A percentile compares a stretch with the other conserved stretches of the same genome.
phyloP scores from a whole-genome alignment of 2,113 vertebrate species.

The Myiozetetes cayanensis region DNA sequence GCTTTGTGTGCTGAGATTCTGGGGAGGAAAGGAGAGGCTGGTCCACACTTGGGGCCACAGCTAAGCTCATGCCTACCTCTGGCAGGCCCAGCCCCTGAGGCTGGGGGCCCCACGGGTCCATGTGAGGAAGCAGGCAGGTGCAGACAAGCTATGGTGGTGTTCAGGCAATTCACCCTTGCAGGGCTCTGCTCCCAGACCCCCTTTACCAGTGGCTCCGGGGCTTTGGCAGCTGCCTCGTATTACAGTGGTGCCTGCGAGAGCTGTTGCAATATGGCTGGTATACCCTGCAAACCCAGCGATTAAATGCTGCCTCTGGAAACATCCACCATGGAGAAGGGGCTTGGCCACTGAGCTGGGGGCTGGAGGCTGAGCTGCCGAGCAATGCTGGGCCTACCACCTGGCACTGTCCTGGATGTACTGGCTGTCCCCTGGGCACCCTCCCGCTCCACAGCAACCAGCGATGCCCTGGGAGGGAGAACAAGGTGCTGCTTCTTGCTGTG shows the following conservation, averaged over 20 bases:
- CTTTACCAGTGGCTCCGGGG: neutral
- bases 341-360: neutral
- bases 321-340: neutral
- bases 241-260: constrained; percentile 11
- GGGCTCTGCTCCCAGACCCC: neutral
- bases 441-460: neutral
- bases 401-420: neutral
- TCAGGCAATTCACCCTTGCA: neutral
- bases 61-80: neutral
- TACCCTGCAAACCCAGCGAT: neutral
- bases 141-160: fast-evolving
- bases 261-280: constrained; percentile 59
- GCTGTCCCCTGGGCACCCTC: neutral
- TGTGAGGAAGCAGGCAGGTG: neutral
- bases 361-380: neutral
- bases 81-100: neutral
- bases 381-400: neutral
- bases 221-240: neutral
- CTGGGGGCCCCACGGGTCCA: fast-evolving
- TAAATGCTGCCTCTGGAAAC: constrained; percentile 35
- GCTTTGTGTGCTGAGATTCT: neutral
- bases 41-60: fast-evolving
- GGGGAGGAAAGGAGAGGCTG: neutral
- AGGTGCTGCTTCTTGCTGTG: neutral
- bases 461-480: neutral